phyloP scores from a whole-genome alignment of 2,797 vertebrate genomes.

The Channa striata region DNA sequence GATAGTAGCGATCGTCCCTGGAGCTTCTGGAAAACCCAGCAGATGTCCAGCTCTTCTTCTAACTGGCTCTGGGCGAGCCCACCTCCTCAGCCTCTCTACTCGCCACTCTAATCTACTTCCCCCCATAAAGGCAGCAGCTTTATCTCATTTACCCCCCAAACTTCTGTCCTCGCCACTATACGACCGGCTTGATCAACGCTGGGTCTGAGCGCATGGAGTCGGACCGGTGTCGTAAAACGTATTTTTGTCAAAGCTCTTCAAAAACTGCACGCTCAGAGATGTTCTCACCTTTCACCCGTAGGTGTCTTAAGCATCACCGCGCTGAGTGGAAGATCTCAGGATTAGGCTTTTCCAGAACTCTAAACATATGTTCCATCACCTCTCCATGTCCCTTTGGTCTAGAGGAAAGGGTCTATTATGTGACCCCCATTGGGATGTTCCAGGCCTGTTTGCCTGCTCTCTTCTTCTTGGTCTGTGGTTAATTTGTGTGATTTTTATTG shows the following conservation, averaged over 20 bases:
- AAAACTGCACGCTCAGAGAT: too few species aligned
- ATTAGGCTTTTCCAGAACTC: background rate
- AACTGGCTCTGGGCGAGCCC: background rate
- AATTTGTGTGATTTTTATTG: too few species aligned
- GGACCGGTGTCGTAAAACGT: too few species aligned
- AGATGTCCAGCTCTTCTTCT: too few species aligned
- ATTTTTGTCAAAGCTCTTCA: too few species aligned
- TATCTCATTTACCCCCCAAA: background rate
- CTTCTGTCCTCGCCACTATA: background rate
- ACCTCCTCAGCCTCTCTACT: background rate
- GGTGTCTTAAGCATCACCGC: background rate
- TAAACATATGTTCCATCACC: too few species aligned
- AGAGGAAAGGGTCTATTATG: constrained; percentile 27
- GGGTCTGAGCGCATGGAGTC: too few species aligned
- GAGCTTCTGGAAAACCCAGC: constrained; percentile 40
- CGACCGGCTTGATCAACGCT: too few species aligned
- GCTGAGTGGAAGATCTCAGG: background rate
- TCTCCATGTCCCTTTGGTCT: background rate
- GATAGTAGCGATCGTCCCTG: constrained; percentile 44
- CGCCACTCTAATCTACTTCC: too few species aligned
- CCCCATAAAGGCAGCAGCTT: background rate
- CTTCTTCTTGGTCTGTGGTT: background rate
- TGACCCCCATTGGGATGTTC: constrained; percentile 17
- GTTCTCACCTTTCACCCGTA: too few species aligned
- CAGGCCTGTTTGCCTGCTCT: background rate